These are phyloP conservation scores for Cottoperca gobio DNA, from an alignment of 2,797 vertebrate genomes.

Conservation along the genomic window DNA sequence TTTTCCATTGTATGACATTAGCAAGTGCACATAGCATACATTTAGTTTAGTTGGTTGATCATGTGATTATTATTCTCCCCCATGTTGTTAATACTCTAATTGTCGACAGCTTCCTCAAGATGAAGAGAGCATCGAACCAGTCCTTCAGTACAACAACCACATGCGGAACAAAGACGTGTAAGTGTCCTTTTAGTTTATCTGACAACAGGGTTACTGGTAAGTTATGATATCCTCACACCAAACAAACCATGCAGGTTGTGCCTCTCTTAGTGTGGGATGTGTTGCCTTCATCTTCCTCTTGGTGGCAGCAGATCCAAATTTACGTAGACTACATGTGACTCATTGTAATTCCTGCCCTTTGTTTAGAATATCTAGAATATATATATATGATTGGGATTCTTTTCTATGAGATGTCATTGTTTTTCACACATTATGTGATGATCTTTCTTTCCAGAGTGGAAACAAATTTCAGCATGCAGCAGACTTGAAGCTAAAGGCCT, in stretches of 20 bases:
- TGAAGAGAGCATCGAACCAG: constrained; percentile 80
- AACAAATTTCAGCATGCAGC: constrained; percentile 77
- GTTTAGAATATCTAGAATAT: constrained; percentile 32
- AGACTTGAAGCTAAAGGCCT: constrained; percentile 39
- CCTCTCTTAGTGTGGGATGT: constrained; percentile 15
- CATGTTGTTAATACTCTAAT: background rate
- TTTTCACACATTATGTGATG: background rate
- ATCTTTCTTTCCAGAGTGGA: constrained; percentile 61
- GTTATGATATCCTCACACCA: background rate
- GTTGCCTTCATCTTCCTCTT: constrained; percentile 58
- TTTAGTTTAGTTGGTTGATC: background rate
- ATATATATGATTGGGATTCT: background rate
- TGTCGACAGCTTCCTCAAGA: constrained; percentile 88
- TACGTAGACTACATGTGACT: background rate
- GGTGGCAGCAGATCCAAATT: constrained; percentile 73
- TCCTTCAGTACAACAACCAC: constrained; percentile 84
- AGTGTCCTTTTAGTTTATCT: constrained; percentile 53
- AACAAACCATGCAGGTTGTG: background rate
- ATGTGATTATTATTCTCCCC: background rate
- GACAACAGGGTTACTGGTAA: background rate
- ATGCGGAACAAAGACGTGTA: constrained; percentile 76
- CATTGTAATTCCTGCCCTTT: constrained; percentile 36
- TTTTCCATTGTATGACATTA: background rate
- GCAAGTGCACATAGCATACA: background rate
- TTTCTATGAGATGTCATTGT: background rate